These are phyloP conservation scores for Microctenopoma stevenorrisi DNA, from an alignment of 2,797 vertebrate species.

Conservation along the genomic window DNA sequence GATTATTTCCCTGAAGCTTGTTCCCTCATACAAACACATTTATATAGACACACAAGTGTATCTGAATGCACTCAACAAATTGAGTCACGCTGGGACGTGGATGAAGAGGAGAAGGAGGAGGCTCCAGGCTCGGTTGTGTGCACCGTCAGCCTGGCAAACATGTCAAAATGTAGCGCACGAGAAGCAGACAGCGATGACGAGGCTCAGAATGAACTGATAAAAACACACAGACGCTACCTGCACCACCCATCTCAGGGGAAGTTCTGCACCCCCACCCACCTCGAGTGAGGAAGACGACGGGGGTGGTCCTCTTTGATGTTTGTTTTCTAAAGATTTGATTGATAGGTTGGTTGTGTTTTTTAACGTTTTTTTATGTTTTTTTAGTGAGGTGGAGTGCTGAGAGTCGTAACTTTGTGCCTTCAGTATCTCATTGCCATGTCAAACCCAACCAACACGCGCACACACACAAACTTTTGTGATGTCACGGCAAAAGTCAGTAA, in stretches of 20 bases:
- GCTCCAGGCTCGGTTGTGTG: neutral
- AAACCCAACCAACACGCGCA: constrained; percentile 52
- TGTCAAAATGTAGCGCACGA: constrained; percentile 56
- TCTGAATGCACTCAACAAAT: constrained; percentile 50
- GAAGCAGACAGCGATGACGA: constrained; percentile 21
- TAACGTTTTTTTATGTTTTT: constrained; percentile 41
- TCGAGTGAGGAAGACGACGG: constrained; percentile 17
- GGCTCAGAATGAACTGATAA: constrained; percentile 35
- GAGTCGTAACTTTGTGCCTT: constrained; percentile 80
- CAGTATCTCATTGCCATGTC: constrained; percentile 69
- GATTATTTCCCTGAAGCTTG: constrained; percentile 47
- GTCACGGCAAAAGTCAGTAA: constrained; percentile 16
- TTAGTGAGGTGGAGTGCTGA: constrained; percentile 76
- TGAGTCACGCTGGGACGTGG: neutral
- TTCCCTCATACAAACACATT: constrained; percentile 58
- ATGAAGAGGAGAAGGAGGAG: constrained; percentile 19
- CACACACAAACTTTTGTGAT: neutral
- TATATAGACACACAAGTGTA: constrained; percentile 18
- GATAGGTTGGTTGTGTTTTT: constrained; percentile 58
- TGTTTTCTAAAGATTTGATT: constrained; percentile 65
- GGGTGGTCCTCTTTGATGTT: constrained; percentile 42
- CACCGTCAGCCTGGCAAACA: neutral
- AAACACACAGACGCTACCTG: constrained; percentile 61
- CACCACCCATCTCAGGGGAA: constrained; percentile 72
- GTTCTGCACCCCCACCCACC: constrained; percentile 50